Percentiles rank a stretch among this genome's conserved stretches.
These are phyloP conservation scores for Chymomyza amoena DNA, from an alignment of 2,888 invertebrate genomes.

Conservation along the genomic window DNA sequence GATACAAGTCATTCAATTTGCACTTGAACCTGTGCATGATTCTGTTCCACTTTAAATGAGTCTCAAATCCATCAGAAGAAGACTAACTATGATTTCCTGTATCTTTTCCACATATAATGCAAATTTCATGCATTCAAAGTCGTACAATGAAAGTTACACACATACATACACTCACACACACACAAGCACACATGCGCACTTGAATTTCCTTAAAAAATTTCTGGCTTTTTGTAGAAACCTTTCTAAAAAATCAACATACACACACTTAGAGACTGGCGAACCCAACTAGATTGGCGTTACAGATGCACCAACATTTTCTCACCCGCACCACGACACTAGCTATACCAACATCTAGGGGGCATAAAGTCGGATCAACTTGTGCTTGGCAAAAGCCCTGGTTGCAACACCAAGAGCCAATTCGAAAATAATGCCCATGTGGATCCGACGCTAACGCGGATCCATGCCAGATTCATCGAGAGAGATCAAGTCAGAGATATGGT, in stretches of 20 bases:
- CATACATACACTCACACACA: neutral
- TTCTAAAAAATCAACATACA: neutral
- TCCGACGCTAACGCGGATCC: slow-evolving; percentile 3
- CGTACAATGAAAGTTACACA: neutral
- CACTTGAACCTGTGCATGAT: too few species aligned
- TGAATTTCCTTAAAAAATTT: neutral
- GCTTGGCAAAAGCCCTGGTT: neutral
- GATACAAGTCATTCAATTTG: too few species aligned
- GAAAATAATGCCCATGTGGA: neutral
- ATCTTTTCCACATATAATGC: neutral
- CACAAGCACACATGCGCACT: neutral
- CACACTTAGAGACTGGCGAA: neutral
- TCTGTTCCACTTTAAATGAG: too few species aligned
- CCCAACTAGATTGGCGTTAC: neutral
- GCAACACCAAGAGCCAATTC: neutral
- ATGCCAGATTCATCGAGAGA: slow-evolving; percentile 44
- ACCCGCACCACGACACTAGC: neutral
- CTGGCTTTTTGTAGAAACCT: neutral
- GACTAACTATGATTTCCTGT: too few species aligned
- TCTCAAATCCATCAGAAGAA: too few species aligned
- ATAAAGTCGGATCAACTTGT: neutral
- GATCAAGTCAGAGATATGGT: slow-evolving; percentile 64
- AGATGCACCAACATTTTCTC: neutral
- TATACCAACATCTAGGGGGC: neutral
- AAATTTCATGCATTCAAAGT: neutral